These are phyloP conservation scores for Eptesicus fuscus DNA, from an alignment of 2,113 vertebrate genomes.

Conservation along the genomic window DNA sequence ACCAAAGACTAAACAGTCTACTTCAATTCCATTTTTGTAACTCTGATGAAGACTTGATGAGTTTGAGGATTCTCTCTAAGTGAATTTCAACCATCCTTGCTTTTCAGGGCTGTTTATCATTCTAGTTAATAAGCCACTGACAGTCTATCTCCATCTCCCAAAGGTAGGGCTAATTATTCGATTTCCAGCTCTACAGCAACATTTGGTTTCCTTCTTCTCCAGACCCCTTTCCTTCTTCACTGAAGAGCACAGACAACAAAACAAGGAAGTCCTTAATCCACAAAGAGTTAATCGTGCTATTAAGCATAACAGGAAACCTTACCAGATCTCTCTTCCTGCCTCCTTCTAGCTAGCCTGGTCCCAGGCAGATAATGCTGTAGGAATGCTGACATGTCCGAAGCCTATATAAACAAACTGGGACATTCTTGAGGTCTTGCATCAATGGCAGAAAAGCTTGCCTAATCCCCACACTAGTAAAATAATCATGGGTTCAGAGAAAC, in stretches of 20 bases:
- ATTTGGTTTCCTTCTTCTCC: background rate
- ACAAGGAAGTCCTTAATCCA: slow-evolving; percentile 14
- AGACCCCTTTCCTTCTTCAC: background rate
- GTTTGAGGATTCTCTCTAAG: background rate
- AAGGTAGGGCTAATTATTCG: background rate
- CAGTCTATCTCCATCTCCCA: background rate
- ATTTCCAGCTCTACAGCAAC: background rate
- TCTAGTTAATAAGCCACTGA: accelerated
- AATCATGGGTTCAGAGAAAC: slow-evolving; percentile 15
- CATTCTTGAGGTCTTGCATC: slow-evolving; percentile 48
- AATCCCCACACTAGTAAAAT: slow-evolving; percentile 43
- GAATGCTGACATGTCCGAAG: slow-evolving; percentile 35
- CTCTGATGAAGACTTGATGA: background rate
- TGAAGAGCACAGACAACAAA: background rate
- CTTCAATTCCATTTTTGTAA: background rate
- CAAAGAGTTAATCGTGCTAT: slow-evolving; percentile 2
- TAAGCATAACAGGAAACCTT: slow-evolving; percentile 59
- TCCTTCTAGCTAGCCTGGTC: slow-evolving; percentile 51
- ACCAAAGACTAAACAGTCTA: background rate
- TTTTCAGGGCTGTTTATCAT: background rate
- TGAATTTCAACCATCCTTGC: background rate
- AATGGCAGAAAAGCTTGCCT: slow-evolving; percentile 43
- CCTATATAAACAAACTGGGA: slow-evolving; percentile 49
- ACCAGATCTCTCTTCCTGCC: slow-evolving; percentile 58
- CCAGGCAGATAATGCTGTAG: slow-evolving; percentile 38